Percentiles rank a stretch among this genome's conserved stretches.
Evolutionary conservation across 2,113 vertebrate genomes (phyloP).

Genomic region (Microcebus tavaratra): DNA sequence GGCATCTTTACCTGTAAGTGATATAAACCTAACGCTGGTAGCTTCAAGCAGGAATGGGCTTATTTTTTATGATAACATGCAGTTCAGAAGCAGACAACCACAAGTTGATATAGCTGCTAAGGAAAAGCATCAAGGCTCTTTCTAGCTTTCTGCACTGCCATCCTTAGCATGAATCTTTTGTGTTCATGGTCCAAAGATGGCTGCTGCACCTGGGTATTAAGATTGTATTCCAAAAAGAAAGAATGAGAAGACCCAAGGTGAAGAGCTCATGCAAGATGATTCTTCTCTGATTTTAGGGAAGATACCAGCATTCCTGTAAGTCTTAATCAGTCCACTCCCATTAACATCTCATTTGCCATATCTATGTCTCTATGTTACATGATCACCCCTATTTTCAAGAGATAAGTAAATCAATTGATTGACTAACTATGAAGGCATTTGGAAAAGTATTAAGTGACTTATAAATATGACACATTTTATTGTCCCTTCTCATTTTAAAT

Average conservation of each 20-base stretch:
- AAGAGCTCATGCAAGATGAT: background rate
- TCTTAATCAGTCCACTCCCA: background rate
- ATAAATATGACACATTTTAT: background rate
- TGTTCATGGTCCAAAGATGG: background rate
- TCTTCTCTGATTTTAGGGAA: background rate
- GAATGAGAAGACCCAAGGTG: background rate
- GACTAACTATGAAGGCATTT: background rate
- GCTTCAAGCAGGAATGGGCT: background rate
- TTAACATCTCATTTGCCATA: background rate
- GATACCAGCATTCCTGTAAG: background rate
- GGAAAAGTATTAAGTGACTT: background rate
- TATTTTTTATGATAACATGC: background rate
- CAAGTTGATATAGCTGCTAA: background rate
- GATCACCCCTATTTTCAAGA: background rate
- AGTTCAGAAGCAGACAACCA: background rate
- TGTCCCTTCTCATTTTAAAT: background rate
- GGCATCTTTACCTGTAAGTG: background rate
- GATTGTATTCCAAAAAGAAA: background rate
- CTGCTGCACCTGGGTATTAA: rapidly evolving
- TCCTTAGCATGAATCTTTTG: background rate
- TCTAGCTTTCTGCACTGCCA: background rate
- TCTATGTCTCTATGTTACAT: background rate
- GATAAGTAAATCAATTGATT: background rate
- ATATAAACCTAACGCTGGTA: background rate
- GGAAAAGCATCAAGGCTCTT: background rate